Percentiles rank a stretch among this genome's conserved stretches.
Evolutionary conservation across 2,888 invertebrate species (phyloP).

Genomic region (Beris morrisii): DNA sequence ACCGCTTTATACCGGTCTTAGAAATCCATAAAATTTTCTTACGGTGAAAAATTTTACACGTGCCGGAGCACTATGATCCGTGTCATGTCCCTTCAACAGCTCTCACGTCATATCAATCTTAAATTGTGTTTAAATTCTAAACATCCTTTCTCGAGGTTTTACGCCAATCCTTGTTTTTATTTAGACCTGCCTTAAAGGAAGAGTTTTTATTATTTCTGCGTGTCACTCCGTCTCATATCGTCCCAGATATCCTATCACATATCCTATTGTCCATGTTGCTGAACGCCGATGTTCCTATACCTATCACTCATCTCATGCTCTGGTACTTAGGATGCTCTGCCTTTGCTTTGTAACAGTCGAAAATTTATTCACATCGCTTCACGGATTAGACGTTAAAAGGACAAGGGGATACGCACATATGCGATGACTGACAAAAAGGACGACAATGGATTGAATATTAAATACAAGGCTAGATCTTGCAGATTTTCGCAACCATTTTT

Average conservation of each 20-base stretch:
- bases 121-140: too few relatives aligned
- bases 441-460: conserved; percentile 29
- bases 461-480: conserved; percentile 9
- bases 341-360: background rate
- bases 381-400: conserved; percentile 25
- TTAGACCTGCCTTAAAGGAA: background rate
- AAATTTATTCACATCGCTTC: conserved; percentile 23
- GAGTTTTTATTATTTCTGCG: background rate
- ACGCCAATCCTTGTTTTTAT: too few relatives aligned
- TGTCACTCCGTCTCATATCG: conserved; percentile 3
- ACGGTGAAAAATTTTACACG: too few relatives aligned
- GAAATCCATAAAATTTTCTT: too few relatives aligned
- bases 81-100: too few relatives aligned
- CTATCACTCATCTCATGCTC: background rate
- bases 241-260: conserved; percentile 2
- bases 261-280: conserved; percentile 8
- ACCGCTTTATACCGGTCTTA: too few relatives aligned
- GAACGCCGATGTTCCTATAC: background rate
- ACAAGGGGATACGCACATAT: conserved; percentile 21
- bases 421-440: conserved; percentile 24
- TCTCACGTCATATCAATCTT: too few relatives aligned
- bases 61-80: too few relatives aligned
- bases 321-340: background rate
- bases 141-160: too few relatives aligned
- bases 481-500: background rate